phyloP scores from a whole-genome alignment of 2,888 invertebrate species.

The Spilosoma lubricipeda region DNA sequence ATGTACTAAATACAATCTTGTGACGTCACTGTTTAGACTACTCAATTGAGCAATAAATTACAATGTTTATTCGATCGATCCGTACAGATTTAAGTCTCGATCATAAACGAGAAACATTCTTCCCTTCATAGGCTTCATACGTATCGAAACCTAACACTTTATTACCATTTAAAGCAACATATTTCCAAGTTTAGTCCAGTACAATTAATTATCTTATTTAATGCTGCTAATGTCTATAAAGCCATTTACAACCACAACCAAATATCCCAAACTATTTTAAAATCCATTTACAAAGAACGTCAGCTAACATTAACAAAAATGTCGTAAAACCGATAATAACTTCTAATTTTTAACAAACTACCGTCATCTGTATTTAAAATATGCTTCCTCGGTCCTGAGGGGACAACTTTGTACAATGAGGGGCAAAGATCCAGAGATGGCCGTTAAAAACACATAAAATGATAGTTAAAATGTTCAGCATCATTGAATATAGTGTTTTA shows the following conservation, averaged over 20 bases:
- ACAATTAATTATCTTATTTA: neutral
- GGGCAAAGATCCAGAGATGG: conserved; percentile 36
- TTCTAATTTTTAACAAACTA: conserved; percentile 47
- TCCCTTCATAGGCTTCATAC: no score
- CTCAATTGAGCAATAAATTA: no score
- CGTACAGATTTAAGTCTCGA: no score
- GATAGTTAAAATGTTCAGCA: conserved; percentile 18
- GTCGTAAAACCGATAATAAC: conserved; percentile 48
- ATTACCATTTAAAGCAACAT: no score
- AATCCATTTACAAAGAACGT: conserved; percentile 13
- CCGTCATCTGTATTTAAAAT: conserved; percentile 43
- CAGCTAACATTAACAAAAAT: conserved; percentile 21
- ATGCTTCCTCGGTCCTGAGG: conserved; percentile 31
- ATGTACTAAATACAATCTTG: no score
- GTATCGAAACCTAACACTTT: no score
- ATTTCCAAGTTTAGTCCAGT: no score
- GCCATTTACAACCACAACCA: neutral
- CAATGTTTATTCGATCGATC: no score
- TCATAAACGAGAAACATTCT: no score
- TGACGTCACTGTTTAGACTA: no score
- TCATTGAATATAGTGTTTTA: conserved; percentile 16
- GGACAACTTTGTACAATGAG: conserved; percentile 37
- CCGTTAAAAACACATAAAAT: conserved; percentile 54
- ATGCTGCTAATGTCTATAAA: neutral
- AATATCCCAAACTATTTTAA: conserved; percentile 14